These are phyloP conservation scores for Drosophila tristis DNA, from an alignment of 1,140 invertebrate species.

Conservation along the genomic window DNA sequence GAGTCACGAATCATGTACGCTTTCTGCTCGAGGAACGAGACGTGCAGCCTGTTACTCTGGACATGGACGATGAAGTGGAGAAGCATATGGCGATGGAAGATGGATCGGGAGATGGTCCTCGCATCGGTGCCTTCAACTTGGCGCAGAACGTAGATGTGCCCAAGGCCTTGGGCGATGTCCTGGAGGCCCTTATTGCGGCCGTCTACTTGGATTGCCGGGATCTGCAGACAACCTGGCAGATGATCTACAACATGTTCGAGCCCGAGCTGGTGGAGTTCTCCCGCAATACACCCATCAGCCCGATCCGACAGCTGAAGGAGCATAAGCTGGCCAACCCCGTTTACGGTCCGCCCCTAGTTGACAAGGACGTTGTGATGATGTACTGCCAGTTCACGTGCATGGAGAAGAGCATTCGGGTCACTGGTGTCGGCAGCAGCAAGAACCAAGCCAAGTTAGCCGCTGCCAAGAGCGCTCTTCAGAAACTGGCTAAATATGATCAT, in stretches of 20 bases:
- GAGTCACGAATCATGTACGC: constrained; percentile 87
- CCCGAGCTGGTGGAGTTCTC: constrained; percentile 91
- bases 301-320: constrained; percentile 93
- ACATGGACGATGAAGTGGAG: constrained; percentile 65
- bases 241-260: constrained; percentile 91
- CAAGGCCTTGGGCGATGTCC: constrained; percentile 95
- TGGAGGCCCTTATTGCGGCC: constrained; percentile 96
- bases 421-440: constrained; percentile 89
- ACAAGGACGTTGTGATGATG: constrained; percentile 86
- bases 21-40: constrained; percentile 89
- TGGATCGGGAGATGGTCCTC: not conserved
- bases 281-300: constrained; percentile 93
- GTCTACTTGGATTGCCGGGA: constrained; percentile 95
- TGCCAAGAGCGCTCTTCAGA: constrained; percentile 89
- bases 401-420: constrained; percentile 86
- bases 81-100: constrained; percentile 1
- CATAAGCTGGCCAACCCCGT: constrained; percentile 86
- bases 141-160: constrained; percentile 94
- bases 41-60: constrained; percentile 1
- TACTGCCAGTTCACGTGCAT: constrained; percentile 87
- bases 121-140: constrained; percentile 76
- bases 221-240: constrained; percentile 92
- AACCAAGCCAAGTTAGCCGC: constrained; percentile 89
- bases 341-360: constrained; percentile 84
- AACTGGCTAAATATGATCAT: constrained; percentile 51